phyloP scores from a whole-genome alignment of 2,113 vertebrate species.

The Tichodroma muraria region DNA sequence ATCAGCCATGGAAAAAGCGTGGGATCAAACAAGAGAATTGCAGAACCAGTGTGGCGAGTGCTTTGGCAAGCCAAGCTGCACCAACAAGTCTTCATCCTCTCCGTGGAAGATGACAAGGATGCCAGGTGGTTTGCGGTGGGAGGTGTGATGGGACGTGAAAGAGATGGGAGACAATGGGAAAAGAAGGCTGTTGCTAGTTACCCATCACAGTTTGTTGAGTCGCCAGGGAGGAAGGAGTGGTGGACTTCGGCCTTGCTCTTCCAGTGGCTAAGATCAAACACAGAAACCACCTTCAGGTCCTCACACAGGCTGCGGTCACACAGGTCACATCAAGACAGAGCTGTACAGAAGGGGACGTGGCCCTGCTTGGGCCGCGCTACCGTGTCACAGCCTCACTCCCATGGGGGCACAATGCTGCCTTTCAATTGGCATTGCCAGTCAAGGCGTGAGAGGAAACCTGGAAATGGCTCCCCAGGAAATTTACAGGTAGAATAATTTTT shows the following conservation, averaged over 20 bases:
- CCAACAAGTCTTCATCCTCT: neutral
- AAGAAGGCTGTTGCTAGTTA: neutral
- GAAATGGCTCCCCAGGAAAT: neutral
- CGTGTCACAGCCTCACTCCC: neutral
- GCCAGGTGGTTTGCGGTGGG: neutral
- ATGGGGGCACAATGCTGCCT: fast-evolving
- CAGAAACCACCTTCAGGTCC: conserved; percentile 9
- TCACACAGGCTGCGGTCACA: neutral
- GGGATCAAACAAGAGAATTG: neutral
- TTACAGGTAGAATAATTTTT: neutral
- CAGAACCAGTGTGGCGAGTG: neutral
- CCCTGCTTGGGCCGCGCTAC: neutral
- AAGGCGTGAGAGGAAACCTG: neutral
- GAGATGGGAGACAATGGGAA: neutral
- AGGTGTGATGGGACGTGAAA: neutral
- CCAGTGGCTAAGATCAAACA: conserved; percentile 33
- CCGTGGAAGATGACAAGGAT: neutral
- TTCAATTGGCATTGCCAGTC: neutral
- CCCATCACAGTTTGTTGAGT: neutral
- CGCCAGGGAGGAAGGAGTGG: neutral
- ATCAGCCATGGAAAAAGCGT: neutral
- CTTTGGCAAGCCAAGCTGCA: neutral
- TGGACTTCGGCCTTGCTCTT: conserved; percentile 8
- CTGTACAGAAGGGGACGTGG: neutral
- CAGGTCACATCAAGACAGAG: neutral